Percentiles rank a stretch among this genome's conserved stretches.
Conservation (phyloP, 2,888 invertebrate species). For the Antitype chi region DNA sequence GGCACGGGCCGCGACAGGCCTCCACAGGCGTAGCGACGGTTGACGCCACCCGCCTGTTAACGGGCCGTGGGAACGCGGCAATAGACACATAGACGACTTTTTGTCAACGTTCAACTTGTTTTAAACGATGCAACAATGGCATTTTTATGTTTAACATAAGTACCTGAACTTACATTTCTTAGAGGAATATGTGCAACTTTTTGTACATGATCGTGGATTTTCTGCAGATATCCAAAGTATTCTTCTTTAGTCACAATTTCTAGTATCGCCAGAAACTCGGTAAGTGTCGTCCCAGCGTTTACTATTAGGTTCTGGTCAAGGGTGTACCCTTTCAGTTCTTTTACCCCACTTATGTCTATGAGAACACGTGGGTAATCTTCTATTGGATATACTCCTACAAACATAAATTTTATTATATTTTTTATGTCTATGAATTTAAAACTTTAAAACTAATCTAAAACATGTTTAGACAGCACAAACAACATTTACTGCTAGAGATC, state of each 20-base stretch:
- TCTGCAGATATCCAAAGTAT: conserved; percentile 90
- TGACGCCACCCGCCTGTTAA: too few species aligned
- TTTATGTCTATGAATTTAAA: background rate
- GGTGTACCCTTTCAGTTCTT: conserved; percentile 87
- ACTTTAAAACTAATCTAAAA: background rate
- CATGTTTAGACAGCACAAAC: conserved; percentile 66
- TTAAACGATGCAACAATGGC: background rate
- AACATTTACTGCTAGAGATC: background rate
- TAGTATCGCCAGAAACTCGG: conserved; percentile 87
- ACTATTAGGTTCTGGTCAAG: conserved; percentile 84
- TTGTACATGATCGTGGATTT: conserved; percentile 91
- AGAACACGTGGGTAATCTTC: conserved; percentile 82
- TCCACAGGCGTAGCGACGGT: too few species aligned
- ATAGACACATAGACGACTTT: too few species aligned
- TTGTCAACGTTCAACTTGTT: background rate
- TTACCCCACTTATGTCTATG: conserved; percentile 91
- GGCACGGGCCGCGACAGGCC: too few species aligned
- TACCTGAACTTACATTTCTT: conserved; percentile 92
- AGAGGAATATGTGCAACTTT: conserved; percentile 93
- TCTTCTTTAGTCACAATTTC: conserved; percentile 65
- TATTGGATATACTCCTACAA: conserved; percentile 82
- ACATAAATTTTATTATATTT: conserved; percentile 51
- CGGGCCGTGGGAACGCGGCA: too few species aligned
- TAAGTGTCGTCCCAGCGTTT: conserved; percentile 90
- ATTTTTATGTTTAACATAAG: background rate